These are phyloP conservation scores for Heterodera schachtii DNA, from an alignment of 1,140 invertebrate genomes.

Conservation along the genomic window DNA sequence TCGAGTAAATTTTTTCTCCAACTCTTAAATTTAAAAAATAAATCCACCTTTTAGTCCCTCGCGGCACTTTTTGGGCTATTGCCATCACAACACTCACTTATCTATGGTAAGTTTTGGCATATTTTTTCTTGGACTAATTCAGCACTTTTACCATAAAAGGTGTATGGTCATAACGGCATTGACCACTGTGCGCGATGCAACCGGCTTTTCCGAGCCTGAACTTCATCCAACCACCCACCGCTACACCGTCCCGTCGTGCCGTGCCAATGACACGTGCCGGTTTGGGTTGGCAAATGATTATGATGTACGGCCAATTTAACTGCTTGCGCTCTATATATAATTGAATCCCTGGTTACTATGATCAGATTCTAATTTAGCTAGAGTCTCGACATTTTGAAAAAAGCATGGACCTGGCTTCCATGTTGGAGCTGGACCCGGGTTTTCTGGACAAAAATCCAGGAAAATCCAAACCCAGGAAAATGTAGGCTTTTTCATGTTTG, in stretches of 20 bases:
- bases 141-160: slow-evolving; percentile 4
- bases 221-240: slow-evolving; percentile 36
- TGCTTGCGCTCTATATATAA: too few relatives aligned
- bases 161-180: slow-evolving; percentile 53
- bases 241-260: slow-evolving; percentile 45
- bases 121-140: not conserved
- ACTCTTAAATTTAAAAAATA: slow-evolving; percentile 79
- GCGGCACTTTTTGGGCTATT: slow-evolving; percentile 55
- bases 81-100: slow-evolving; percentile 53
- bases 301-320: slow-evolving; percentile 3
- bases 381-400: too few relatives aligned
- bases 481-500: too few relatives aligned
- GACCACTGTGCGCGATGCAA: slow-evolving; percentile 54
- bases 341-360: too few relatives aligned
- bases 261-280: slow-evolving; percentile 36
- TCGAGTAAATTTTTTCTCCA: slow-evolving; percentile 69
- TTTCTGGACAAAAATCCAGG: too few relatives aligned
- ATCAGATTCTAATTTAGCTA: too few relatives aligned
- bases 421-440: too few relatives aligned
- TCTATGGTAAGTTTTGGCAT: slow-evolving; percentile 32
- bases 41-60: slow-evolving; percentile 75
- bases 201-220: slow-evolving; percentile 41
- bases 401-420: too few relatives aligned
- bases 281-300: slow-evolving; percentile 57
- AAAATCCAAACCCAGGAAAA: too few relatives aligned